A percentile compares a stretch with the other conserved stretches of the same genome.
phyloP scores from a whole-genome alignment of 2,113 vertebrate genomes.

The Phalacrocorax aristotelis region DNA sequence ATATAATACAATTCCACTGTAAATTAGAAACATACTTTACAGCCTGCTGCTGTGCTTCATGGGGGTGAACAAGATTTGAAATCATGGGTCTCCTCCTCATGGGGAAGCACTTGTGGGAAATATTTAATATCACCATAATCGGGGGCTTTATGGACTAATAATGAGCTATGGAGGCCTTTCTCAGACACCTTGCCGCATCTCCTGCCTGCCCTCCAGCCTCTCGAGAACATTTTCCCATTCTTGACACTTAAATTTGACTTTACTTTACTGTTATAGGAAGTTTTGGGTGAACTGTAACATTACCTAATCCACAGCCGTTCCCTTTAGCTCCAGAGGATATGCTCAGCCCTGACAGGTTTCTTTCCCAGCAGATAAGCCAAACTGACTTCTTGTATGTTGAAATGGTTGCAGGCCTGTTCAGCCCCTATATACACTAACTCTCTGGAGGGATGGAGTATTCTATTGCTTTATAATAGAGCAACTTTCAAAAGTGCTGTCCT shows the following conservation, averaged over 20 bases:
- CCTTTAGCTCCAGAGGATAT: background rate
- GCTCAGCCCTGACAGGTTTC: background rate
- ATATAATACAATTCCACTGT: conserved; percentile 9
- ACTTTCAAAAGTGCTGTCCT: background rate
- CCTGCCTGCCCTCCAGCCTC: background rate
- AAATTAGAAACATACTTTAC: conserved; percentile 40
- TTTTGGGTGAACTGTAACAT: background rate
- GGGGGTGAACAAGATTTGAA: conserved; percentile 25
- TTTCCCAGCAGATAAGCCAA: background rate
- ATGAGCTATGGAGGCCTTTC: background rate
- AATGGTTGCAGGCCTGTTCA: background rate
- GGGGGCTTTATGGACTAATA: background rate
- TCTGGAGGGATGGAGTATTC: background rate
- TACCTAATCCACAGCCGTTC: background rate
- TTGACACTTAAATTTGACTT: background rate
- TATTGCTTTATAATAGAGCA: background rate
- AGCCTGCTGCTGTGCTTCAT: conserved; percentile 19
- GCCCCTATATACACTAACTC: background rate
- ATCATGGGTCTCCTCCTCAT: background rate
- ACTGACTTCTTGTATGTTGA: background rate
- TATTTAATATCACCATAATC: background rate
- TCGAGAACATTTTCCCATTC: background rate
- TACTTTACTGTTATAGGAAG: background rate
- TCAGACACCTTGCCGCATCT: background rate
- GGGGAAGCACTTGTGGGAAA: background rate